Conservation (phyloP, 2,797 vertebrate species). For the Paedocypris micromegethes region DNA sequence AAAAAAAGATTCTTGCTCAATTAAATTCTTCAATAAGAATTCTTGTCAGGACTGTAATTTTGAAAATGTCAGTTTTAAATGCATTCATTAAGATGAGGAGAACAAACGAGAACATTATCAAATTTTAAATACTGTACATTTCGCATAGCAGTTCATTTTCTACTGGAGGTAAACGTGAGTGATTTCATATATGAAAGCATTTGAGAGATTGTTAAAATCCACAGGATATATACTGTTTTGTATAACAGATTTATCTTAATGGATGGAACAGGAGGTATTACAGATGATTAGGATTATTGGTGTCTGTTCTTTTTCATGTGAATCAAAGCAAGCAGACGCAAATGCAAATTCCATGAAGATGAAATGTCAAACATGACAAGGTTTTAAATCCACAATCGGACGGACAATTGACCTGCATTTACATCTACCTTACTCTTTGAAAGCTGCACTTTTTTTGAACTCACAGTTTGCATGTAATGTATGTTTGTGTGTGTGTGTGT, state of each 20-base stretch:
- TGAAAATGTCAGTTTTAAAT: too few species aligned
- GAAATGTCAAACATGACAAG: neutral
- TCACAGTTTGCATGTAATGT: too few species aligned
- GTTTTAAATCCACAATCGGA: too few species aligned
- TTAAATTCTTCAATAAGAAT: too few species aligned
- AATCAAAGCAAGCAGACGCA: neutral
- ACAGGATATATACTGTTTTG: slow-evolving; percentile 8
- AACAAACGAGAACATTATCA: too few species aligned
- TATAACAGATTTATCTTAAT: slow-evolving; percentile 34
- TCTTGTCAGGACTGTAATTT: too few species aligned
- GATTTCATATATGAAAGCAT: slow-evolving; percentile 3
- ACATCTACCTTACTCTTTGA: too few species aligned
- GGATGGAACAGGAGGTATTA: slow-evolving; percentile 19
- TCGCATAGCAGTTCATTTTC: neutral
- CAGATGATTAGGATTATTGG: slow-evolving; percentile 32
- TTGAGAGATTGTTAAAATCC: slow-evolving; percentile 13
- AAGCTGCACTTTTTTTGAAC: too few species aligned
- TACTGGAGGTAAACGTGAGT: neutral
- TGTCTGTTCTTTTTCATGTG: slow-evolving; percentile 10
- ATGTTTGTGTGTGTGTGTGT: too few species aligned
- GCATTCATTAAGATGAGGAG: too few species aligned
- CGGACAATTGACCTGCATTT: too few species aligned
- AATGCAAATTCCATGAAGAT: slow-evolving; percentile 17
- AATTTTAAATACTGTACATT: neutral
- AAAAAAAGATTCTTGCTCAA: too few species aligned